These are phyloP conservation scores for Danio rerio DNA, from an alignment of 2,113 vertebrate genomes.

Conservation along the genomic window GRCz12tu NC_133194.1:45925001-45925500, in stretches of 20 bases:
- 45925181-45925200: constrained; percentile 53
- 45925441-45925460: constrained; percentile 77
- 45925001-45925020: too few species aligned
- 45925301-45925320: constrained; percentile 43
- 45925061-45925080: too few species aligned
- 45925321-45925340: constrained; percentile 1
- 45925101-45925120: neutral
- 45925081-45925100: neutral
- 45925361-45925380: constrained; percentile 72
- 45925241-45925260: constrained; percentile 63
- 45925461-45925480: constrained; percentile 74
- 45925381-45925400: constrained; percentile 73
- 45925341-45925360: constrained; percentile 3
- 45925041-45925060: too few species aligned
- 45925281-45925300: constrained; percentile 81
- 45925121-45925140: constrained; percentile 67
- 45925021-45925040: too few species aligned
- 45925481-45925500: constrained; percentile 68
- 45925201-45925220: constrained; percentile 66
- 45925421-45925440: constrained; percentile 62
- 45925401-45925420: constrained; percentile 65
- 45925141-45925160: neutral
- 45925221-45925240: constrained; percentile 71
- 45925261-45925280: constrained; percentile 67
- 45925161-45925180: constrained; percentile 49